Conservation (phyloP, 2,797 vertebrate genomes). For the Centropyge bicolor region DNA sequence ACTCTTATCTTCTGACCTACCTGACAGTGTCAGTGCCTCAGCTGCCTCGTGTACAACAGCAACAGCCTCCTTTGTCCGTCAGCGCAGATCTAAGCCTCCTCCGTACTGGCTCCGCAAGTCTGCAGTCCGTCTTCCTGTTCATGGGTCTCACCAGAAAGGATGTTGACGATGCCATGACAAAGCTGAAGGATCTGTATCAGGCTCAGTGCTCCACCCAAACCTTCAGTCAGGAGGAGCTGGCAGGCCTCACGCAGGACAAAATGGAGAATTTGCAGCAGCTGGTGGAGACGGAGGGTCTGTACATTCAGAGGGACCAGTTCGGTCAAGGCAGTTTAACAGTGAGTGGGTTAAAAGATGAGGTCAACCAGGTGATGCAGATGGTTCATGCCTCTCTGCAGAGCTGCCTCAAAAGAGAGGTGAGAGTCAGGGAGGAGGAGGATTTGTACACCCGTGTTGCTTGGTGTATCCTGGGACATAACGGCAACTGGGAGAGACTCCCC, state of each 20-base stretch:
- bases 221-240: conserved; percentile 45
- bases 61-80: background rate
- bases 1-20: background rate
- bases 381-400: background rate
- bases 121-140: conserved; percentile 63
- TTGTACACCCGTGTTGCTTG: conserved; percentile 61
- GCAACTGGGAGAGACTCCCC: conserved; percentile 74
- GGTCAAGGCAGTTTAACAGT: conserved; percentile 27
- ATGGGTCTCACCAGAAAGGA: conserved; percentile 47
- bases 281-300: conserved; percentile 42
- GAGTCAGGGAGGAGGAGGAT: conserved; percentile 49
- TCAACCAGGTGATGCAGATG: conserved; percentile 38
- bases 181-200: conserved; percentile 63
- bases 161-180: conserved; percentile 52
- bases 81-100: background rate
- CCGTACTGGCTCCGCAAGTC: background rate
- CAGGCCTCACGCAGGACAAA: conserved; percentile 19
- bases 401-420: conserved; percentile 1
- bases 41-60: conserved; percentile 3
- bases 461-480: conserved; percentile 64
- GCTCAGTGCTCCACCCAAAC: conserved; percentile 53
- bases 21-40: conserved; percentile 32
- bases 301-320: background rate
- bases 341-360: conserved; percentile 65
- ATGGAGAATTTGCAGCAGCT: conserved; percentile 1